Evolutionary conservation across 2,113 vertebrate species (phyloP).

Genomic region (Gadus chalcogrammus): DNA sequence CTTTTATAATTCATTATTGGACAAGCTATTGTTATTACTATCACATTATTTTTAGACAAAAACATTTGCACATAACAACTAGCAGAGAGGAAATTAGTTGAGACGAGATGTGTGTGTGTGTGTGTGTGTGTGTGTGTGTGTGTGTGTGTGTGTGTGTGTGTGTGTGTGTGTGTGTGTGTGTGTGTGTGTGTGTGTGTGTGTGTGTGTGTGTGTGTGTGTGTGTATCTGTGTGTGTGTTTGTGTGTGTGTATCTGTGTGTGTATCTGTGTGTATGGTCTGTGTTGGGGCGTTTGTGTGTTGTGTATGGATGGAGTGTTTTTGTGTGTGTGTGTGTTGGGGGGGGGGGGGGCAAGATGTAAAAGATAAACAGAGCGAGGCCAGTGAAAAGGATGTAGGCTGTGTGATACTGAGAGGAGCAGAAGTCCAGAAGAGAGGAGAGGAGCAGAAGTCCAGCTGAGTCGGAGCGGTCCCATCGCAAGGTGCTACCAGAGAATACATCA

Average conservation of each 20-base stretch:
- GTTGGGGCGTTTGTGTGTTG: constrained; percentile 1
- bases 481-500: constrained; percentile 5
- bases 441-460: constrained; percentile 34
- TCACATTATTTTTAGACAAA: constrained; percentile 68
- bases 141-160: too few relatives aligned
- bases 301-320: background rate
- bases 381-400: constrained; percentile 9
- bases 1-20: constrained; percentile 39
- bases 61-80: constrained; percentile 27
- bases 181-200: background rate
- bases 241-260: too few relatives aligned
- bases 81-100: constrained; percentile 62
- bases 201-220: too few relatives aligned
- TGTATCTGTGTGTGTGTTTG: too few relatives aligned
- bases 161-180: background rate
- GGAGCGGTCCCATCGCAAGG: constrained; percentile 23
- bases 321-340: constrained; percentile 1
- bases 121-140: background rate
- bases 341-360: constrained; percentile 41
- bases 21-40: constrained; percentile 53
- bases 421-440: constrained; percentile 34
- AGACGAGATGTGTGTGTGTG: constrained; percentile 43
- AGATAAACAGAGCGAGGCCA: constrained; percentile 44
- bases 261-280: constrained; percentile 20
- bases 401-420: constrained; percentile 30